These are phyloP conservation scores for Crax fasciolata DNA, from an alignment of 2,797 vertebrate genomes.

Conservation along the genomic window DNA sequence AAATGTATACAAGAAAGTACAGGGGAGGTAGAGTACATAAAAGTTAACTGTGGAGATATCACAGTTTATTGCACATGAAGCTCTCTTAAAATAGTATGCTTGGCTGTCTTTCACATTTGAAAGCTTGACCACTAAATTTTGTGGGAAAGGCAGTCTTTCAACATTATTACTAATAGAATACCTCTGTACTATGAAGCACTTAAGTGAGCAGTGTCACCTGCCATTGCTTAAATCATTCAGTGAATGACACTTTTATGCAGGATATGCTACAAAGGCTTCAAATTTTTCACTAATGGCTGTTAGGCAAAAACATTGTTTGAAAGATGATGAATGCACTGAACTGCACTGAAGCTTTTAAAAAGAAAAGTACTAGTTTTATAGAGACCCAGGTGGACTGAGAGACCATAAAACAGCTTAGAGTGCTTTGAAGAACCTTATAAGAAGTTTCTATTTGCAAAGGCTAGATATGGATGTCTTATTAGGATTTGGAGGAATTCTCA, in stretches of 20 bases:
- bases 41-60: conserved; percentile 1
- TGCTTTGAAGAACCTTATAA: not conserved
- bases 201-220: conserved; percentile 7
- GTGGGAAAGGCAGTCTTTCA: not conserved
- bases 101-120: not conserved
- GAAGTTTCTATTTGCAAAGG: not conserved
- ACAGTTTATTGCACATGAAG: not conserved
- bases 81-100: not conserved
- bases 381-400: not conserved
- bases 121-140: not conserved
- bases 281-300: not conserved
- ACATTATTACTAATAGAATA: conserved; percentile 1
- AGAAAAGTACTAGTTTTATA: not conserved
- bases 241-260: not conserved
- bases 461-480: not conserved
- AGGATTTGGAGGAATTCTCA: not conserved
- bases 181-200: not conserved
- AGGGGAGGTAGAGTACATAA: not conserved
- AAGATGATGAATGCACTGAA: not conserved
- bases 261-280: not conserved
- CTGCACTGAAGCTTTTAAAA: not conserved
- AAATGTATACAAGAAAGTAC: not conserved
- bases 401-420: not conserved
- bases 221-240: not conserved
- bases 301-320: not conserved